These are phyloP conservation scores for Diaphora mendica DNA, from an alignment of 2,888 invertebrate species.

Conservation along the genomic window DNA sequence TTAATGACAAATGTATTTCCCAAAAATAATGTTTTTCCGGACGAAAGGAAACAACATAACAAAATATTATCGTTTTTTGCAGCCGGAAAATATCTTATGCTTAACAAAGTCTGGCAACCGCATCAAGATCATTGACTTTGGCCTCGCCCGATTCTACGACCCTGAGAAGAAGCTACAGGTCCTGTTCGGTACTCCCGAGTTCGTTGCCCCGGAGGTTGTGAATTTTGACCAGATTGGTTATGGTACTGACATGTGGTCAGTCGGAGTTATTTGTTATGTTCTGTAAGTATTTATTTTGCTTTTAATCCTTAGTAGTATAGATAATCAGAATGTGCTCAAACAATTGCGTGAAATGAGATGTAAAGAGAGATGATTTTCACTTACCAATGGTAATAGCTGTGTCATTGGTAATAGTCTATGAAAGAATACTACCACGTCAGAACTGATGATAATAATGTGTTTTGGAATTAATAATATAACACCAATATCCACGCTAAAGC, in stretches of 20 bases:
- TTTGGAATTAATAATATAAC: too few species aligned
- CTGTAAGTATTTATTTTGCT: slow-evolving; percentile 90
- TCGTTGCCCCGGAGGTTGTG: slow-evolving; percentile 99
- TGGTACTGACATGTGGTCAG: slow-evolving; percentile 99
- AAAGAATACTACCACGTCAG: too few species aligned
- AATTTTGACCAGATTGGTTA: slow-evolving; percentile 99
- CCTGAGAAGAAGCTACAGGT: slow-evolving; percentile 97
- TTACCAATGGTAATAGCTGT: too few species aligned
- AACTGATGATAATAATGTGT: too few species aligned
- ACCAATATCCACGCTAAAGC: too few species aligned
- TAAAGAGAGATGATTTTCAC: not conserved
- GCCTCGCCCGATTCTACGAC: slow-evolving; percentile 96
- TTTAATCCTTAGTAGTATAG: not conserved
- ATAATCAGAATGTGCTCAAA: not conserved
- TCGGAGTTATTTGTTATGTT: slow-evolving; percentile 99
- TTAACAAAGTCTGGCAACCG: slow-evolving; percentile 98
- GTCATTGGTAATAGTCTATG: too few species aligned
- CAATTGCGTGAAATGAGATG: not conserved
- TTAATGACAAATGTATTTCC: not conserved
- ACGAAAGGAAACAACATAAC: not conserved
- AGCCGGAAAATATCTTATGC: slow-evolving; percentile 99
- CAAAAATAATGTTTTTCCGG: not conserved
- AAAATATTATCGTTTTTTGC: slow-evolving; percentile 54
- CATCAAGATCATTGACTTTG: slow-evolving; percentile 99
- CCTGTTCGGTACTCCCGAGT: slow-evolving; percentile 99